Evolutionary conservation across 2,888 invertebrate species (phyloP), one percentile per base, ranked within the genome.

Genomic region (Tetheella fluctuosa): DNA sequence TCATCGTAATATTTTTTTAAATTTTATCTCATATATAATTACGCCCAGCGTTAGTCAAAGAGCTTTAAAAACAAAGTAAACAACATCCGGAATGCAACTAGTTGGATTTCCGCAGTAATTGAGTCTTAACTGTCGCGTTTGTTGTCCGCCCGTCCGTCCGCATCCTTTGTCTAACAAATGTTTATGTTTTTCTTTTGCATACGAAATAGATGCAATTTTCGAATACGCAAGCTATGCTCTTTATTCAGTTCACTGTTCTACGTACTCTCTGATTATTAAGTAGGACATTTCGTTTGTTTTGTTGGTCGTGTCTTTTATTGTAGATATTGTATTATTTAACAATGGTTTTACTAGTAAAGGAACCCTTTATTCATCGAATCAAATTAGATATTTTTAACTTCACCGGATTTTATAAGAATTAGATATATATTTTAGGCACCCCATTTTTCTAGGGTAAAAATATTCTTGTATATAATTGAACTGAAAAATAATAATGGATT

Each of bases 31-130:
- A 20, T 48, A 55, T 23, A 23, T 55, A 20, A 34, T 55, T 37
- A 20, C 8, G 10, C 20, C 34, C 15, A 34, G 34, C 34, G 55
- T 34, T 55, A 34, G 37, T 34, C 20, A 55, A 20, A 55, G 55
- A n/a, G 34, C 37, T 34, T 55, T 30, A 55, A 55, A 54, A 55
- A 34, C 12, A 30, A 17, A 2, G 55, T 48, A 34, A 34, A 34
- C 34, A 20, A 34, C 55, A 55, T 34, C 55, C 48, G 2, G 48
- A 8, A 20, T 48, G 48, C 48, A 48, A 48, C 48, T 48, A 54
- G 54, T 54, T 54, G 25, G 30, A 55, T 17, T 34, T 15, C 55
- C 55, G 55, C 55, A 20, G 55, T 55, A 55, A 55, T 55, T 55
- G 55, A 55, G 55, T 34, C 34, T 25, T 28, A 55, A 34, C 48